Evolutionary conservation across 2,888 invertebrate genomes (phyloP), one percentile per base, ranked within the genome.

Genomic region (Rotaria sp.): DNA sequence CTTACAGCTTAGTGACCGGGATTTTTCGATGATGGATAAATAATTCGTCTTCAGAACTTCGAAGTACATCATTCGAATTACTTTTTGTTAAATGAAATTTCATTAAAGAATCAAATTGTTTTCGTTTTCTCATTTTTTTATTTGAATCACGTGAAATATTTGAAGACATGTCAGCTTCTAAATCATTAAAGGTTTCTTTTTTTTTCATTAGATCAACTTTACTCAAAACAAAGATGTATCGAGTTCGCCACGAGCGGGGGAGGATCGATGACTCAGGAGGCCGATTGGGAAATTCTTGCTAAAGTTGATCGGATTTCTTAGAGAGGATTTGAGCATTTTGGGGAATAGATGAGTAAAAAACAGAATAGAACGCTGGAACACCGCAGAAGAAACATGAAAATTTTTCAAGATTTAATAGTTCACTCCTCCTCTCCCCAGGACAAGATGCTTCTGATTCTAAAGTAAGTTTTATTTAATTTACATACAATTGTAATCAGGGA

Each of bases 11-110:
- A 4, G 41, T n/a, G 1, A n/a, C n/a, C 15, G 30, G 21, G 2
- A 67, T 18, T 35, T 67, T 67, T 67, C 15, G 35, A 35, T 67
- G 18, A 21, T 45, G 80, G 45, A 80, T 45, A 80, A 80, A 80
- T 80, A 80, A 80, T 80, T 80, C 80, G n/a, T 80, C 80, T 45
- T 80, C 80, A 45, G 80, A 80, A 45, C 45, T 45, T 41, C 26
- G 26, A 4, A 80, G 45, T 26, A 80, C 7, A 80, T 45, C 45
- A 80, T 80, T n/a, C 2, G 67, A 67, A n/a, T 26, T 24, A 21
- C 21, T 80, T n/a, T 18, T 45, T 26, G 45, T n/a, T 45, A n/a
- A 45, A 13, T 45, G 41, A 80, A 45, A 45, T 45, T 35, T 41
- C 3, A 26, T 5, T 80, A 80, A 80, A 26, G 18, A 13, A n/a